Conservation (phyloP, 2,888 invertebrate species). For the Drosophila sordidula region DNA sequence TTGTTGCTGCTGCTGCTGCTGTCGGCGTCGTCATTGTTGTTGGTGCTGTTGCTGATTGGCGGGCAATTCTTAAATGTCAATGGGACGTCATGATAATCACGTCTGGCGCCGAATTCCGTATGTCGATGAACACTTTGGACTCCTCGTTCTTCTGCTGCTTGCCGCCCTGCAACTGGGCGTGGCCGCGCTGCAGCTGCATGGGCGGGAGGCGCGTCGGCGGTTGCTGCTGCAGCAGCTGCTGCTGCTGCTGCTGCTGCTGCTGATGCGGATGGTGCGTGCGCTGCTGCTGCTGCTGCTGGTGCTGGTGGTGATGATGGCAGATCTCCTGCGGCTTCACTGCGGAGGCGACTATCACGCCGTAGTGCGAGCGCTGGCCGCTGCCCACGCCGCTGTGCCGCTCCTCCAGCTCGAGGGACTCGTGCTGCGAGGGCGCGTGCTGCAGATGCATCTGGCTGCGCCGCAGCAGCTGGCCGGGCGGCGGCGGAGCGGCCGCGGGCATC, state of each 20-base stretch:
- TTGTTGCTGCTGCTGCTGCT: slow-evolving; percentile 32
- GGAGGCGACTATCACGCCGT: slow-evolving; percentile 62
- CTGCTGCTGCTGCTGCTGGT: slow-evolving; percentile 80
- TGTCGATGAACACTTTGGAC: slow-evolving; percentile 91
- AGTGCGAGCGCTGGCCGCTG: slow-evolving; percentile 60
- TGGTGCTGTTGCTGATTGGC: slow-evolving; percentile 64
- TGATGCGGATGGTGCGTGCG: slow-evolving; percentile 59
- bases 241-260: slow-evolving; percentile 78
- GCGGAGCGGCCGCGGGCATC: slow-evolving; percentile 49
- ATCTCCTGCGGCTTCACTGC: slow-evolving; percentile 68
- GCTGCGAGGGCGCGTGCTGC: slow-evolving; percentile 58
- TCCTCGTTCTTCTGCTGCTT: slow-evolving; percentile 80
- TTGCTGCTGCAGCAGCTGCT: slow-evolving; percentile 64
- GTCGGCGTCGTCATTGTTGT: slow-evolving; percentile 32
- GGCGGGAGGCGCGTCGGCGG: slow-evolving; percentile 54
- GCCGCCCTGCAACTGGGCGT: slow-evolving; percentile 29
- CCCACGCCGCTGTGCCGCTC: slow-evolving; percentile 72
- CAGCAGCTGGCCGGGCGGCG: slow-evolving; percentile 46
- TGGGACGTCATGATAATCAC: slow-evolving; percentile 92
- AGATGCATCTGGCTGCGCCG: slow-evolving; percentile 71
- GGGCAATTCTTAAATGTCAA: slow-evolving; percentile 87
- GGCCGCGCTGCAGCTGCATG: slow-evolving; percentile 47
- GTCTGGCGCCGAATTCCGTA: slow-evolving; percentile 95
- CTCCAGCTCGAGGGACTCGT: slow-evolving; percentile 82
- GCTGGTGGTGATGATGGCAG: slow-evolving; percentile 84